phyloP scores from a whole-genome alignment of 2,888 invertebrate genomes.

The Allolobophora icterica region DNA sequence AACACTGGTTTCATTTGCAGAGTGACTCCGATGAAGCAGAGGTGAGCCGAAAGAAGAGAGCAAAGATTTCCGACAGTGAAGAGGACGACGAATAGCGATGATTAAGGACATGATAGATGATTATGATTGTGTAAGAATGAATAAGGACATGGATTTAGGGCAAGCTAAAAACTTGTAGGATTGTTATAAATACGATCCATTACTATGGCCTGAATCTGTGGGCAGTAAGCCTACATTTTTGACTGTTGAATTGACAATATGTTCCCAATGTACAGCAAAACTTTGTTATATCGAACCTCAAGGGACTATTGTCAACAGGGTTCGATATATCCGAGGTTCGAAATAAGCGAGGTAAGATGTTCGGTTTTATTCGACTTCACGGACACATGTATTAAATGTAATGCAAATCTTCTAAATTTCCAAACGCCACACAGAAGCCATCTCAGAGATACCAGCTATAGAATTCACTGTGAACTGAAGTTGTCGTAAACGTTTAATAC shows the following conservation, averaged over 20 bases:
- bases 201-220: not conserved
- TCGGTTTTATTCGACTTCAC: no score
- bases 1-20: constrained; percentile 18
- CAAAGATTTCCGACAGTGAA: constrained; percentile 23
- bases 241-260: constrained; percentile 17
- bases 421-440: no score
- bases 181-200: not conserved
- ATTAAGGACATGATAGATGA: not conserved
- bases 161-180: not conserved
- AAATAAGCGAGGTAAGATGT: no score
- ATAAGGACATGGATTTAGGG: no score
- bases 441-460: no score
- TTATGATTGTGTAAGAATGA: not conserved
- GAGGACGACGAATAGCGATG: not conserved
- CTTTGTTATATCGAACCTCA: no score
- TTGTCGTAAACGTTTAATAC: no score
- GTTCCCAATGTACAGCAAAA: not conserved
- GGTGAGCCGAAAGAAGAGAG: constrained; percentile 21
- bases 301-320: no score
- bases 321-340: no score
- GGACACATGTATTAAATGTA: no score
- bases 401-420: no score
- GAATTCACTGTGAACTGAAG: no score
- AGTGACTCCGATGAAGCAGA: constrained; percentile 11
- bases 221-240: not conserved